These are phyloP conservation scores for Barypeithes pellucidus DNA, from an alignment of 2,888 invertebrate genomes.

Conservation along the genomic window DNA sequence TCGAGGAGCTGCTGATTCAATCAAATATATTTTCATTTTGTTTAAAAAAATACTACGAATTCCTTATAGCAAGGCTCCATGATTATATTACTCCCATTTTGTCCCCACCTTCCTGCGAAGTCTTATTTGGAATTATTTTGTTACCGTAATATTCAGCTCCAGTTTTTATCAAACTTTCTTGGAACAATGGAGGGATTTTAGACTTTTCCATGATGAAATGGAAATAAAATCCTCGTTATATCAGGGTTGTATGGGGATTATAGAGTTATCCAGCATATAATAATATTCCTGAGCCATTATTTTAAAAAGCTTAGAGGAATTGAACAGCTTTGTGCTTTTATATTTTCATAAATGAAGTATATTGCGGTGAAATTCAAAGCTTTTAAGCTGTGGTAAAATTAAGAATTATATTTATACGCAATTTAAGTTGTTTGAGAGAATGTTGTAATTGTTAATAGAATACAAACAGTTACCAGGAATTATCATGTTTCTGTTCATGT, in stretches of 20 bases:
- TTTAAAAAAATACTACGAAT: too few relatives aligned
- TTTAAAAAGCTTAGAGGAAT: not conserved
- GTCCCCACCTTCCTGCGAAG: not conserved
- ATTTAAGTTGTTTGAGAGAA: too few relatives aligned
- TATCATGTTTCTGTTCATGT: too few relatives aligned
- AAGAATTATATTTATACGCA: too few relatives aligned
- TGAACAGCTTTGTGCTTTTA: not conserved
- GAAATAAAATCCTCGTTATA: slow-evolving; percentile 5
- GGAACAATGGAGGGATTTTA: not conserved
- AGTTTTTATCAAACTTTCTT: not conserved
- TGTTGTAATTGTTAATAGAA: too few relatives aligned
- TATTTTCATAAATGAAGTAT: too few relatives aligned
- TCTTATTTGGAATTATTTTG: not conserved
- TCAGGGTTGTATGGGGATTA: slow-evolving; percentile 2
- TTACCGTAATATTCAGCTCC: not conserved
- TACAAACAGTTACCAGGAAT: too few relatives aligned
- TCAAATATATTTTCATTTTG: too few relatives aligned
- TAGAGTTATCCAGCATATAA: not conserved
- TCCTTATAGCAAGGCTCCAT: too few relatives aligned
- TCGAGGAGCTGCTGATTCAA: too few relatives aligned
- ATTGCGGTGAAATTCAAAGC: too few relatives aligned
- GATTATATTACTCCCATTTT: not conserved
- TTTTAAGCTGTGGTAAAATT: too few relatives aligned
- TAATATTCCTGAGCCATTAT: not conserved
- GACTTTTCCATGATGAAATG: slow-evolving; percentile 2